phyloP scores from a whole-genome alignment of 1,140 invertebrate species.

The Drosophila pectinifera region DNA sequence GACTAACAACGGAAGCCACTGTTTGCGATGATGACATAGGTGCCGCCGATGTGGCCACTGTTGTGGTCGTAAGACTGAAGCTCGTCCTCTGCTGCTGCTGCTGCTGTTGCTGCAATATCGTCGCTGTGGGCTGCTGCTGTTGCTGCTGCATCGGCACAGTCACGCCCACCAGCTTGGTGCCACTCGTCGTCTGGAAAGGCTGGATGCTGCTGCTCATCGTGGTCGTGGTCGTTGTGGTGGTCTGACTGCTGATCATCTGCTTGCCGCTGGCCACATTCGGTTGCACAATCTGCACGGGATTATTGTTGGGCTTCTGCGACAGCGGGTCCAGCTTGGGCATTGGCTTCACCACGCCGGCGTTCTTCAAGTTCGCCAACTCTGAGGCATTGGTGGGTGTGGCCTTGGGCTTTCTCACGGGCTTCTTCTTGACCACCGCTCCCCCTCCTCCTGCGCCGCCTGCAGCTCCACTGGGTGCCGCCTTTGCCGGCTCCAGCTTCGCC shows the following conservation, averaged over 20 bases:
- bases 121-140: slow-evolving; percentile 52
- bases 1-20: slow-evolving; percentile 30
- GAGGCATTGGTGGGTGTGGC: slow-evolving; percentile 69
- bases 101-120: slow-evolving; percentile 50
- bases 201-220: slow-evolving; percentile 82
- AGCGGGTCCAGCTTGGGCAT: slow-evolving; percentile 80
- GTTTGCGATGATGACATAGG: too few species aligned
- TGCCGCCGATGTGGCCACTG: slow-evolving; percentile 29
- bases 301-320: slow-evolving; percentile 81
- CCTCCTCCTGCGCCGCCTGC: slow-evolving; percentile 11
- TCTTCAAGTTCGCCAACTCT: slow-evolving; percentile 69
- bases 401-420: slow-evolving; percentile 78
- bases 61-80: slow-evolving; percentile 47
- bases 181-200: slow-evolving; percentile 83
- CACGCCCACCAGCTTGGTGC: slow-evolving; percentile 85
- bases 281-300: slow-evolving; percentile 81
- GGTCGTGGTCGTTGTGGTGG: slow-evolving; percentile 70
- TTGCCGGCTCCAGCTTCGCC: slow-evolving; percentile 70
- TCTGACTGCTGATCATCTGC: slow-evolving; percentile 70
- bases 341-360: slow-evolving; percentile 78
- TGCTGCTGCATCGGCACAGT: slow-evolving; percentile 82
- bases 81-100: slow-evolving; percentile 50
- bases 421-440: slow-evolving; percentile 74
- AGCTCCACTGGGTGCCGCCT: slow-evolving; percentile 32
- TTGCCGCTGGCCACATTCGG: slow-evolving; percentile 82